These are phyloP conservation scores for Microdon myrmicae DNA, from an alignment of 2,888 invertebrate species.

Conservation along the genomic window DNA sequence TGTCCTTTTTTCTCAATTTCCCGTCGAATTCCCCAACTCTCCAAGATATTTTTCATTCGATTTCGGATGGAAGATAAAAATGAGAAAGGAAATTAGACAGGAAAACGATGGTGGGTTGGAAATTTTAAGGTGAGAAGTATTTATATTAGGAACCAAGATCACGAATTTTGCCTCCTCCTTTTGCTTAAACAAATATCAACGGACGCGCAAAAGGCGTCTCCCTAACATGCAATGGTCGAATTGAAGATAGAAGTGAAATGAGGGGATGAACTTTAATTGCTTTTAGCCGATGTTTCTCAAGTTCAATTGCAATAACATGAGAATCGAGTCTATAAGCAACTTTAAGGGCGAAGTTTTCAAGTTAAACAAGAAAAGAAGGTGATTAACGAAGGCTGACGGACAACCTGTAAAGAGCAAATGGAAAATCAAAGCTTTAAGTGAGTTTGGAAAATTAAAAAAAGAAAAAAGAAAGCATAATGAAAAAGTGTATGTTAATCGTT, in stretches of 20 bases:
- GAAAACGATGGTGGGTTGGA: conserved; percentile 17
- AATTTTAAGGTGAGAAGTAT: conserved; percentile 46
- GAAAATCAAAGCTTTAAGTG: no score
- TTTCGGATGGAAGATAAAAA: conserved; percentile 23
- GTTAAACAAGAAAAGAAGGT: no score
- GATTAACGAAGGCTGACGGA: no score
- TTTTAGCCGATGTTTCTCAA: conserved; percentile 37
- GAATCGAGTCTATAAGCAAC: conserved; percentile 6
- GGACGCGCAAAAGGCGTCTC: conserved; percentile 37
- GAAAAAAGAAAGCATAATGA: no score
- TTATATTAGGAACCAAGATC: conserved; percentile 37
- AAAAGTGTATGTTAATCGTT: no score
- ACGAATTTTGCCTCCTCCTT: conserved; percentile 16
- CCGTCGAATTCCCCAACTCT: not conserved
- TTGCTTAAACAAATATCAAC: no score
- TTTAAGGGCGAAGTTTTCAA: conserved; percentile 13
- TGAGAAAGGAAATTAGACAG: conserved; percentile 16
- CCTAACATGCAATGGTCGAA: conserved; percentile 44
- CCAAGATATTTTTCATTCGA: conserved; percentile 31
- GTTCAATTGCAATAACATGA: conserved; percentile 30
- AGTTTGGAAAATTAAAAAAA: no score
- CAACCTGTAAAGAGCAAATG: no score
- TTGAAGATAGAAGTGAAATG: conserved; percentile 15
- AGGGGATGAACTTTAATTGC: conserved; percentile 43
- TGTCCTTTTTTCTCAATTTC: not conserved